Conservation (phyloP, 2,888 invertebrate genomes). For the Nysson spinosus region DNA sequence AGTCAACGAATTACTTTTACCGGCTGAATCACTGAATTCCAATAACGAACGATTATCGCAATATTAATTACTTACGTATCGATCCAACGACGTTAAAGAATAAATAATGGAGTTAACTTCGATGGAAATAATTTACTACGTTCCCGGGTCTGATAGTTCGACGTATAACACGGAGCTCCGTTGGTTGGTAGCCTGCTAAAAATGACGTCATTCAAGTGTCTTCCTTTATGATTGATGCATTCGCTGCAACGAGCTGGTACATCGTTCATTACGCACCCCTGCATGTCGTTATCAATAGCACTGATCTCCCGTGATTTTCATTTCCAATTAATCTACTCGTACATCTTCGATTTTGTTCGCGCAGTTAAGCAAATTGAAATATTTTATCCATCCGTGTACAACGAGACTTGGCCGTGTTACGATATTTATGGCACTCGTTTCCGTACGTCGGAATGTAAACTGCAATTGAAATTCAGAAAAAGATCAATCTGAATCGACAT, state of each 20-base stretch:
- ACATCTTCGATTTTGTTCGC: background rate
- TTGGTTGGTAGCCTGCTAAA: conserved; percentile 17
- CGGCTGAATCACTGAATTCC: too few species aligned
- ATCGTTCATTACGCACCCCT: conserved; percentile 39
- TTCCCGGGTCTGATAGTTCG: background rate
- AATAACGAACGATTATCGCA: too few species aligned
- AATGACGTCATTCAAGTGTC: conserved; percentile 36
- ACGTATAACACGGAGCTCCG: conserved; percentile 1
- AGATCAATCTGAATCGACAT: too few species aligned
- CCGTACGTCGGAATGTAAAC: too few species aligned
- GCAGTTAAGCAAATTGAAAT: background rate
- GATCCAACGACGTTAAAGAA: background rate
- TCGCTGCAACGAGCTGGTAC: conserved; percentile 20
- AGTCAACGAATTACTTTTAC: too few species aligned
- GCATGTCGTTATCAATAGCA: conserved; percentile 27
- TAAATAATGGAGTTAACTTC: background rate
- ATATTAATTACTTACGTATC: too few species aligned
- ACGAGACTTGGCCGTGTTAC: too few species aligned
- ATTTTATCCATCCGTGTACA: too few species aligned
- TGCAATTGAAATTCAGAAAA: too few species aligned
- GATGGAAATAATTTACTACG: too few species aligned
- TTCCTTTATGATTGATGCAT: conserved; percentile 36
- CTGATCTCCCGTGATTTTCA: conserved; percentile 24
- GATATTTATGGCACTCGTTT: too few species aligned
- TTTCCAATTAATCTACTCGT: conserved; percentile 10